phyloP scores from a whole-genome alignment of 2,888 invertebrate genomes.

The Drosophila trichaetosa region DNA sequence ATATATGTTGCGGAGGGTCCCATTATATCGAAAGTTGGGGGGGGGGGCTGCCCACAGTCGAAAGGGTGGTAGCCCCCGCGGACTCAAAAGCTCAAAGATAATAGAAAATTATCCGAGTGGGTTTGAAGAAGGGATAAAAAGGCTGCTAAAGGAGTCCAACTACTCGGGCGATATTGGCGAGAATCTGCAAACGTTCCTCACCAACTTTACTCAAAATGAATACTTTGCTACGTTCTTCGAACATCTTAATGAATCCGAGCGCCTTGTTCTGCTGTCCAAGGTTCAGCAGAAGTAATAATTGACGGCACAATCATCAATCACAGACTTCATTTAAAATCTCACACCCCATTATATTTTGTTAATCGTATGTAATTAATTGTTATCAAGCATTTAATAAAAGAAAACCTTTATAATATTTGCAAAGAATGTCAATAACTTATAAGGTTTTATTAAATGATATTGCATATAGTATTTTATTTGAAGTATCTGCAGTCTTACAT shows the following conservation, averaged over 20 bases:
- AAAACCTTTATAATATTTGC: slow-evolving; percentile 46
- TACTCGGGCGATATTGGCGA: slow-evolving; percentile 87
- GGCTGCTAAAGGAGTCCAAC: slow-evolving; percentile 86
- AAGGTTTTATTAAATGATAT: not conserved
- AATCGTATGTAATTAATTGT: slow-evolving; percentile 58
- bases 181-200: slow-evolving; percentile 88
- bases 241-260: slow-evolving; percentile 87
- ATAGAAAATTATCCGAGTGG: no score
- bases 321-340: slow-evolving; percentile 8
- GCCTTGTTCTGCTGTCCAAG: slow-evolving; percentile 67
- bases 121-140: no score
- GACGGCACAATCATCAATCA: not conserved
- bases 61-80: no score
- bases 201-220: slow-evolving; percentile 88
- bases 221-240: slow-evolving; percentile 87
- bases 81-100: no score
- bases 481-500: not conserved
- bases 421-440: not conserved
- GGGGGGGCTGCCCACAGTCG: no score
- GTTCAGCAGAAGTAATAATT: slow-evolving; percentile 58
- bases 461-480: not conserved
- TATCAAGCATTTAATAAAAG: slow-evolving; percentile 50
- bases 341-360: slow-evolving; percentile 57
- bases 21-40: no score
- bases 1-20: not conserved